Base-by-base conservation (phyloP, 2,797 vertebrate species). In the Alcedo quadribrachys region DNA sequence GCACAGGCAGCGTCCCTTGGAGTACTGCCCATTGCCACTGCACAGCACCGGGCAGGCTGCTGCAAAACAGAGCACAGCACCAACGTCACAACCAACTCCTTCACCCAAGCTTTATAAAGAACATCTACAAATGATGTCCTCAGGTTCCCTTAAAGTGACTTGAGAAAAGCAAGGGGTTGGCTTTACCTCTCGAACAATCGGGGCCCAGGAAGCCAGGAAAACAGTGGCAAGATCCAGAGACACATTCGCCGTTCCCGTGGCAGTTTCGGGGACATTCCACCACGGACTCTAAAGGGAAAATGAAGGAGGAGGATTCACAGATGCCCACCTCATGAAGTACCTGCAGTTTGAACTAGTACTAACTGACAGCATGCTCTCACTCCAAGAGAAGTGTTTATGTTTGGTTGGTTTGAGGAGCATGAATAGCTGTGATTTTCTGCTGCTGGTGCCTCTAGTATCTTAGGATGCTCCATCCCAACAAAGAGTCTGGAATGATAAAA, bases 171-270 rank as follows among this genome's bases (percentile, higher is more conserved):
- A 83, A 33, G 30, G 54, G 54, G 70, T 84, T 94, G 28, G 28
- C 54, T 95, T 95, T 98, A 99, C 99, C 99, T 99, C 99, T 98
- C 2, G 99, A 99, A 96, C 99, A 99, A 97, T 99, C 99, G 0
- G 99, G 99, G 89, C 99, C 99, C 75, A 99, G 98, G 97, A 99
- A 99, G 85, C 99, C 99, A 42, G 99, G 98, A 95, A 99, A 99
- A 97, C 99, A 99, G 97, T 99, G 99, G 94, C 99, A 99, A 30
- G 98, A 98, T 96, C 99, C 99, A 51, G 99, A 98, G 91, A 99
- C 98, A 81, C 99, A 99, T 96, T 99, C 99, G 35, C 99, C 99
- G 70, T 99, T 99, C 80, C 99, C 99, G 92, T 99, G 99, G 94
- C 99, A 99, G 97, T 99, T 99, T 93, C 99, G 98, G 75, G 99